Conservation (phyloP, 2,888 invertebrate genomes). For the Drosophila phalerata region DNA sequence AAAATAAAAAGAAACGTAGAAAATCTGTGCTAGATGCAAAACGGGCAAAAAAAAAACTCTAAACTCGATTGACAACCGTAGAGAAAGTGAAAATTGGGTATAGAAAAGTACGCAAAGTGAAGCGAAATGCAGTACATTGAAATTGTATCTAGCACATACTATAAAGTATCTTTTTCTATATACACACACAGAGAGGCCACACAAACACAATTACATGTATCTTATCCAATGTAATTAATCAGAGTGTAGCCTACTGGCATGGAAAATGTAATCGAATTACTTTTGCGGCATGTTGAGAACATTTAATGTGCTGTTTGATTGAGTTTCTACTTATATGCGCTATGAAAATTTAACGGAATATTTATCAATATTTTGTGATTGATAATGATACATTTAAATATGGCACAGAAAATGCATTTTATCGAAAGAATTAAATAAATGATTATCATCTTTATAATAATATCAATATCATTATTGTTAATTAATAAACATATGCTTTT, state of each 20-base stretch:
- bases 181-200: neutral
- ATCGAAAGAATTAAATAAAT: neutral
- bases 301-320: conserved; percentile 16
- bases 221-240: conserved; percentile 47
- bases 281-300: conserved; percentile 19
- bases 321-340: conserved; percentile 18
- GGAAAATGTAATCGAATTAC: conserved; percentile 44
- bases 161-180: conserved; percentile 9
- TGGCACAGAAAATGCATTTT: neutral
- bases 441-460: neutral
- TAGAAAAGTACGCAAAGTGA: conserved; percentile 11
- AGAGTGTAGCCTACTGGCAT: conserved; percentile 35
- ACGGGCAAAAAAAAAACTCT: conserved; percentile 16
- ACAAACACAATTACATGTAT: neutral
- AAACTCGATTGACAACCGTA: conserved; percentile 46
- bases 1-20: conserved; percentile 10
- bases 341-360: conserved; percentile 6
- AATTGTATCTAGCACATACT: conserved; percentile 27
- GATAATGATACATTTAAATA: neutral
- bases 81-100: conserved; percentile 33
- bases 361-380: neutral
- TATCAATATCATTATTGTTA: neutral
- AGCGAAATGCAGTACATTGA: conserved; percentile 20
- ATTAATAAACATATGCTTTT: neutral
- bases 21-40: conserved; percentile 24